These are phyloP conservation scores for Puntigrus tetrazona DNA, from an alignment of 2,113 vertebrate species.

Conservation along the genomic window DNA sequence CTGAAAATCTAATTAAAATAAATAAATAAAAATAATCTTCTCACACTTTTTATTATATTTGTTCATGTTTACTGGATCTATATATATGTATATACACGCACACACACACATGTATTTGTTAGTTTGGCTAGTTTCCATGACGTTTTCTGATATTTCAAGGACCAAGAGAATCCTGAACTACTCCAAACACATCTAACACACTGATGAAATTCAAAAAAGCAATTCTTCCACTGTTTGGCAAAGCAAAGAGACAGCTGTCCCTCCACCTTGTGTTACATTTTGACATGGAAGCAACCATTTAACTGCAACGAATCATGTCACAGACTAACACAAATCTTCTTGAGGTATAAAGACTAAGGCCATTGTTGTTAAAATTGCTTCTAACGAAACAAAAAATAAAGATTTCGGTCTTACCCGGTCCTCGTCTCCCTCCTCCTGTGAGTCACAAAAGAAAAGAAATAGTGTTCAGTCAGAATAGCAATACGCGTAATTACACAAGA, in stretches of 20 bases:
- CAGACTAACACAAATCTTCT: background rate
- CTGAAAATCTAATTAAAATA: no score
- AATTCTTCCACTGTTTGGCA: background rate
- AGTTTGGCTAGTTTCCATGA: background rate
- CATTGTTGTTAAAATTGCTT: background rate
- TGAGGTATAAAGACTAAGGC: background rate
- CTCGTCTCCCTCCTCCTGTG: slow-evolving; percentile 24
- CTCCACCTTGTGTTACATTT: background rate
- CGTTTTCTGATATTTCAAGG: background rate
- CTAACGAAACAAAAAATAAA: background rate
- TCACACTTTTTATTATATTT: background rate
- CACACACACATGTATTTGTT: no score
- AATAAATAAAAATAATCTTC: background rate
- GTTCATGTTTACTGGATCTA: no score
- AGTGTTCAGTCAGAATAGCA: background rate
- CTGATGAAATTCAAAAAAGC: background rate
- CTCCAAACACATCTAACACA: background rate
- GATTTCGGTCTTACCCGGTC: slow-evolving; percentile 18
- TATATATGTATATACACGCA: no score
- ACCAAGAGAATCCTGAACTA: background rate
- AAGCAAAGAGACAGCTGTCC: background rate
- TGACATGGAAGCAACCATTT: background rate
- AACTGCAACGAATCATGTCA: background rate
- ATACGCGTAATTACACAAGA: background rate
- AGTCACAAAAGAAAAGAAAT: background rate